phyloP scores from a whole-genome alignment of 2,797 vertebrate species.

The Caiman crocodilus region DNA sequence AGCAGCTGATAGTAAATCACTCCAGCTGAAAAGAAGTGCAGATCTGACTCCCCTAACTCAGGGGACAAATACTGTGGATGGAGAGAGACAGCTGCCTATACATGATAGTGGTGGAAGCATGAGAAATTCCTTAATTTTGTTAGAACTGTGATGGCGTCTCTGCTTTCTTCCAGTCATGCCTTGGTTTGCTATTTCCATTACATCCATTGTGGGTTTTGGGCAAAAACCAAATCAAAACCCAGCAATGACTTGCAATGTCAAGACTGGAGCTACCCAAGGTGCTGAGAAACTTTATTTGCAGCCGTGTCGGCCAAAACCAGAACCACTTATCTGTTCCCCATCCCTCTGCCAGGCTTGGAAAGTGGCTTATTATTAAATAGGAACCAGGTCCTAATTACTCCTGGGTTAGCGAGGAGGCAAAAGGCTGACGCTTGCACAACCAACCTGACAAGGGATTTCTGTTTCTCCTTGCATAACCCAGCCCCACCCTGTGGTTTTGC shows the following conservation, averaged over 20 bases:
- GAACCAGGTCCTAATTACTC: background rate
- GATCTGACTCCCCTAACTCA: background rate
- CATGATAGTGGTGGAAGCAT: background rate
- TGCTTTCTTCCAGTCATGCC: background rate
- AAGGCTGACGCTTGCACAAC: background rate
- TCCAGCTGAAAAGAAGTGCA: background rate
- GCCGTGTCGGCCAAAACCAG: background rate
- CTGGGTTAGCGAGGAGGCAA: background rate
- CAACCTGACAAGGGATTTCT: background rate
- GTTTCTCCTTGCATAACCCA: background rate
- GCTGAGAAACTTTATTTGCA: background rate
- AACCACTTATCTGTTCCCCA: background rate
- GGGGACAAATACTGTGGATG: background rate
- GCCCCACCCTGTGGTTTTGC: background rate
- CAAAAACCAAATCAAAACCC: background rate
- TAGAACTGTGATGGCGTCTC: background rate
- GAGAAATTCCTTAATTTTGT: background rate
- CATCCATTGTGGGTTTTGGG: background rate
- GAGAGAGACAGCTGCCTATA: background rate
- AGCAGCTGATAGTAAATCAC: rapidly evolving
- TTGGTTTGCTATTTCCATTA: background rate
- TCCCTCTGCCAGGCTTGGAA: background rate
- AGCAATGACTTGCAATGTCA: background rate
- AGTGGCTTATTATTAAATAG: background rate
- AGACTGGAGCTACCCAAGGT: background rate